A percentile compares a stretch with the other conserved stretches of the same genome.
phyloP scores from a whole-genome alignment of 2,888 invertebrate species.

The Drosophila peninsularis region DNA sequence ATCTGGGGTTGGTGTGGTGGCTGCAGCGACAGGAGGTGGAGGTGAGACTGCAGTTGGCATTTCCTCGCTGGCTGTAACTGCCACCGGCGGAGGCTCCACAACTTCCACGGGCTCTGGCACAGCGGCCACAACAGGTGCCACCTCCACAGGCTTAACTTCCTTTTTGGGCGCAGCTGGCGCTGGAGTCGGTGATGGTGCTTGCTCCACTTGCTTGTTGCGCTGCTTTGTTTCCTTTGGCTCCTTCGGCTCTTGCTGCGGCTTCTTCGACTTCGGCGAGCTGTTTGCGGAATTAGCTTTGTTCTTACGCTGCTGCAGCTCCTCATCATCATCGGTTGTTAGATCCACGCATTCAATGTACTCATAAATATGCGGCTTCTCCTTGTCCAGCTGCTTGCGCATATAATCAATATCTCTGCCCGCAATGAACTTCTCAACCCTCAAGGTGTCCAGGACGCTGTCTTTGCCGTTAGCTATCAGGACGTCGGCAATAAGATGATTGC shows the following conservation, averaged over 20 bases:
- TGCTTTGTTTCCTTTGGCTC: constrained; percentile 38
- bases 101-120: constrained; percentile 10
- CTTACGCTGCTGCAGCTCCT: constrained; percentile 58
- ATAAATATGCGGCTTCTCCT: constrained; percentile 73
- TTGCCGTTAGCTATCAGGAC: constrained; percentile 60
- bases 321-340: constrained; percentile 81
- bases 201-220: constrained; percentile 29
- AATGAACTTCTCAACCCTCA: constrained; percentile 75
- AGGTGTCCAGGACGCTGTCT: constrained; percentile 69
- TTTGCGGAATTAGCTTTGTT: constrained; percentile 27
- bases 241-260: constrained; percentile 23
- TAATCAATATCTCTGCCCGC: constrained; percentile 77
- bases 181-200: background rate
- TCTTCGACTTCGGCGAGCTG: constrained; percentile 49
- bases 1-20: constrained; percentile 55
- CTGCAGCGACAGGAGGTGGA: background rate
- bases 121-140: constrained; percentile 14
- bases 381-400: constrained; percentile 81
- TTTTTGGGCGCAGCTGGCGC: constrained; percentile 16
- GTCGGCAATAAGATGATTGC: constrained; percentile 81
- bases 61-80: constrained; percentile 32
- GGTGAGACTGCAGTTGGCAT: constrained; percentile 5
- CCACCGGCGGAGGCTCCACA: background rate
- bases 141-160: constrained; percentile 11
- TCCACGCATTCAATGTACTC: constrained; percentile 83